Conservation (phyloP, 1,140 invertebrate genomes). For the Venustaconcha ellipsiformis region DNA sequence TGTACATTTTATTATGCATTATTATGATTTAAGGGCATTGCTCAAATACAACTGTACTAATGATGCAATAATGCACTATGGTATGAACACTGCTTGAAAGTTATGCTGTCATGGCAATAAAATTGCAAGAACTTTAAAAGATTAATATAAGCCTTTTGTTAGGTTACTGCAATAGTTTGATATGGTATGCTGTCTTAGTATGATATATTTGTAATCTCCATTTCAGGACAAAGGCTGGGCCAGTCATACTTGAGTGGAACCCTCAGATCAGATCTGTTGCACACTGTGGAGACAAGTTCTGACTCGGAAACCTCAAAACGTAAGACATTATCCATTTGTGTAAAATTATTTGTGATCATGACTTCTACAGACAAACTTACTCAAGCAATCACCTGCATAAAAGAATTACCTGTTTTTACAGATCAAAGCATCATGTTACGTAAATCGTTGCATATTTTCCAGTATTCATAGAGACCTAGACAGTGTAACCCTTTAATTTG, state of each 20-base stretch:
- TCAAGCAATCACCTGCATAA: neutral
- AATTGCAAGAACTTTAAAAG: no score
- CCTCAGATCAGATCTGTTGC: conserved; percentile 22
- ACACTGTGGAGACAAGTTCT: conserved; percentile 28
- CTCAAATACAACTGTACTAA: no score
- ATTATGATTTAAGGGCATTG: no score
- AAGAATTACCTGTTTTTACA: neutral
- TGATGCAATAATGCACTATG: no score
- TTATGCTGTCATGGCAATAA: no score
- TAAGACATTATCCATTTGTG: conserved; percentile 17
- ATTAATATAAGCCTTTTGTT: no score
- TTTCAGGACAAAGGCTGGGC: conserved; percentile 33
- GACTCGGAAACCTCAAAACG: conserved; percentile 23
- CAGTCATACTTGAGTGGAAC: conserved; percentile 33
- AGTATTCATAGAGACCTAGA: neutral
- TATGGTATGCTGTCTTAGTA: no score
- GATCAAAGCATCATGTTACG: neutral
- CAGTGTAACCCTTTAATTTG: neutral
- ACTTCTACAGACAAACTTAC: neutral
- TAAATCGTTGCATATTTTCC: neutral
- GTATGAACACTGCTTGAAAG: no score
- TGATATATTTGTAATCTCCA: neutral
- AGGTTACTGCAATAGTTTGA: no score
- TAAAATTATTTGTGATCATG: conserved; percentile 5
- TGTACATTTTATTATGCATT: no score